Conservation (phyloP, 2,888 invertebrate genomes). For the Cephus spinipes region DNA sequence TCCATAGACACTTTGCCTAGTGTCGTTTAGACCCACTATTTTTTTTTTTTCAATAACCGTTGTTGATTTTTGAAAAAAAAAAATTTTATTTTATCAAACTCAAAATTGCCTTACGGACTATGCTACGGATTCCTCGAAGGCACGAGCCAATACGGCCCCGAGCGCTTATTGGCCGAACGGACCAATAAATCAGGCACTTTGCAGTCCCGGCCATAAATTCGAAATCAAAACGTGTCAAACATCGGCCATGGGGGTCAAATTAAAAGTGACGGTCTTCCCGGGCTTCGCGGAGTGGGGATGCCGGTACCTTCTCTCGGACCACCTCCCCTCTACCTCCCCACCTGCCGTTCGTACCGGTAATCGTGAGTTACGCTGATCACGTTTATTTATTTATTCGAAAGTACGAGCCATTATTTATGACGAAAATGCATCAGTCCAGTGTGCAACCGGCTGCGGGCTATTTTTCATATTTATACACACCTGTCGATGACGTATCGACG, state of each 20-base stretch:
- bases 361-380: constrained; percentile 60
- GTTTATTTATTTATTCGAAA: constrained; percentile 50
- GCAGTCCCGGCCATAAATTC: constrained; percentile 55
- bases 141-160: too few species aligned
- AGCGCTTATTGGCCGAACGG: constrained; percentile 8
- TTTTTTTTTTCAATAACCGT: too few species aligned
- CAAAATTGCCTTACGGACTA: too few species aligned
- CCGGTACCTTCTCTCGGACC: constrained; percentile 1
- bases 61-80: too few species aligned
- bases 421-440: constrained; percentile 50
- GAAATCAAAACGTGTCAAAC: constrained; percentile 61
- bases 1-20: too few species aligned
- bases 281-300: constrained; percentile 25
- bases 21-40: too few species aligned
- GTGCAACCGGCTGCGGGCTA: not conserved
- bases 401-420: constrained; percentile 48
- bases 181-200: constrained; percentile 38
- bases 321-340: constrained; percentile 32
- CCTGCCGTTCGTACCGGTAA: constrained; percentile 47
- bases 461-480: not conserved
- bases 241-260: constrained; percentile 48
- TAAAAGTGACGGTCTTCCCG: constrained; percentile 61
- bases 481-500: constrained; percentile 49
- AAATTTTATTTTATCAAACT: too few species aligned
- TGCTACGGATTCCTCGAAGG: too few species aligned